These are phyloP conservation scores for Hypocryptadius cinnamomeus DNA, from an alignment of 2,113 vertebrate genomes.

Conservation along the genomic window DNA sequence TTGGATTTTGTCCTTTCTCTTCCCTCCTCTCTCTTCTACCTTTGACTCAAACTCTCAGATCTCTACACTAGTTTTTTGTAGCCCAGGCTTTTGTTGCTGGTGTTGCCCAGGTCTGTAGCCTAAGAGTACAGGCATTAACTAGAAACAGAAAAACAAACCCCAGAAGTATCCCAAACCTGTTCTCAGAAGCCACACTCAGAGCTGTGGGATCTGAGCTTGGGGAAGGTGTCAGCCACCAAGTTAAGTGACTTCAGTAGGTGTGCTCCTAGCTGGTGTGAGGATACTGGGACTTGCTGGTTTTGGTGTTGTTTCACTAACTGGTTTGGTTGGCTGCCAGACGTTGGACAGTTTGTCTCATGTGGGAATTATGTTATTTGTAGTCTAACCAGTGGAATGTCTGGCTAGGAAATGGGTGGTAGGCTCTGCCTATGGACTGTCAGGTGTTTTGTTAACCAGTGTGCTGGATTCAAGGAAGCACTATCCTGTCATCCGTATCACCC, in stretches of 20 bases:
- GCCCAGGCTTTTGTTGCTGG: not conserved
- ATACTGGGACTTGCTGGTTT: not conserved
- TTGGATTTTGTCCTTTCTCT: not conserved
- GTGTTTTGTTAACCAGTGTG: not conserved
- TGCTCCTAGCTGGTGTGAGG: not conserved
- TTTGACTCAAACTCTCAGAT: not conserved
- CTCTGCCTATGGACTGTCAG: not conserved
- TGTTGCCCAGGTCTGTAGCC: not conserved
- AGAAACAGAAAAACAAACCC: not conserved
- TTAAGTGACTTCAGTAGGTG: not conserved
- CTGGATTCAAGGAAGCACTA: not conserved
- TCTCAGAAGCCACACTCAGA: not conserved
- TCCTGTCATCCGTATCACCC: not conserved
- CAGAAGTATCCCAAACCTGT: not conserved
- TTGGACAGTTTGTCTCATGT: not conserved
- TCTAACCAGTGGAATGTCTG: not conserved
- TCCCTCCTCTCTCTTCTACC: not conserved
- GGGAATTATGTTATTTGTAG: not conserved
- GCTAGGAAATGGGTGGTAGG: not conserved
- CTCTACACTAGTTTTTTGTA: not conserved
- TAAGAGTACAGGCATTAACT: not conserved
- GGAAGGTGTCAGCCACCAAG: not conserved
- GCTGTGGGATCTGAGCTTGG: not conserved
- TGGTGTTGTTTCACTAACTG: not conserved
- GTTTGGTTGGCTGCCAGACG: not conserved